A percentile compares a stretch with the other conserved stretches of the same genome.
Conservation (phyloP, 2,113 vertebrate genomes). For the Nerophis ophidion region DNA sequence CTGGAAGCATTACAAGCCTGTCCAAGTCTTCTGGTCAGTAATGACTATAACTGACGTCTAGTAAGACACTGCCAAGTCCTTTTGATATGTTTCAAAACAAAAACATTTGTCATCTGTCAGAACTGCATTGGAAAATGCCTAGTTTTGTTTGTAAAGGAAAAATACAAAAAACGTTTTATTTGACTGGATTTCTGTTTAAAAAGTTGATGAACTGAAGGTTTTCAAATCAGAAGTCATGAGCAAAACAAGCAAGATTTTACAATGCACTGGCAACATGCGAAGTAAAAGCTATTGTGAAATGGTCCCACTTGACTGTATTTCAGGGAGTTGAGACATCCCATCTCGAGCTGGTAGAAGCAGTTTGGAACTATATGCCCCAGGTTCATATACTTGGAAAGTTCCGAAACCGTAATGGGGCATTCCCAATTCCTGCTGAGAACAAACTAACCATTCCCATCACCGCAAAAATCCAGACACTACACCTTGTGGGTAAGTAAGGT, state of each 20-base stretch:
- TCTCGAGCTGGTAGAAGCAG: constrained; percentile 95
- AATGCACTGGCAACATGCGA: too few relatives aligned
- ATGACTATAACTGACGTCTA: constrained; percentile 32
- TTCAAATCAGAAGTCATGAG: too few relatives aligned
- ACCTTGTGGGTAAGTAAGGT: constrained; percentile 85
- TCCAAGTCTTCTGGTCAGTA: constrained; percentile 89
- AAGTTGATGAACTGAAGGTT: too few relatives aligned
- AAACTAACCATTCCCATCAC: constrained; percentile 96
- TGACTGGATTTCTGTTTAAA: too few relatives aligned
- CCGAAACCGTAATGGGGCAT: constrained; percentile 96
- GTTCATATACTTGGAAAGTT: constrained; percentile 98
- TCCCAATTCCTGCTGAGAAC: constrained; percentile 97
- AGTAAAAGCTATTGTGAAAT: too few relatives aligned
- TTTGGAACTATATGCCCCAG: constrained; percentile 99
- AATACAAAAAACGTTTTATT: too few relatives aligned
- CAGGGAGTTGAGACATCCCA: constrained; percentile 98
- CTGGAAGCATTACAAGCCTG: constrained; percentile 94
- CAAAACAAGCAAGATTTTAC: too few relatives aligned
- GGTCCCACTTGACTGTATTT: background rate
- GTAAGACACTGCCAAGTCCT: background rate
- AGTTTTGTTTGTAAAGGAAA: too few relatives aligned
- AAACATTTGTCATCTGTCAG: too few relatives aligned
- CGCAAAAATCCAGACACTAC: constrained; percentile 97
- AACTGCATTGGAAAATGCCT: too few relatives aligned
- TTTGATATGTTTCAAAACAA: background rate